Conservation (phyloP, 2,888 invertebrate genomes). For the Epinotia ramella region DNA sequence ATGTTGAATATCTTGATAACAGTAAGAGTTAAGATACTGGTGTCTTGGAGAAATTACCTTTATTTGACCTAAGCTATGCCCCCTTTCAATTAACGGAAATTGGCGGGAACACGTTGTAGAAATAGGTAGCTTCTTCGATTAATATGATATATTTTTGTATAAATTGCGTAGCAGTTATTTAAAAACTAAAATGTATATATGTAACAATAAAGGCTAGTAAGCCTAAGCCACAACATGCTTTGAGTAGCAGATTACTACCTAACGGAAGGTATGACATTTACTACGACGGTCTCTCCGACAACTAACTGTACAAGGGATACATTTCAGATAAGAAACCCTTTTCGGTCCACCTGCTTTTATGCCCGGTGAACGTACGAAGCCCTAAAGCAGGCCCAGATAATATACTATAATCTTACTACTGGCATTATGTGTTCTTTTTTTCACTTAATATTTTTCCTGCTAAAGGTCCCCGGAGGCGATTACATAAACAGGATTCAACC, state of each 20-base stretch:
- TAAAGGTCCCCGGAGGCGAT: conserved; percentile 83
- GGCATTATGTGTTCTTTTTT: conserved; percentile 79
- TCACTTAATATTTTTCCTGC: conserved; percentile 83
- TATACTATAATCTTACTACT: conserved; percentile 73
- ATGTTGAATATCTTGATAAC: too few relatives aligned
- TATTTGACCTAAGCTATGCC: too few relatives aligned
- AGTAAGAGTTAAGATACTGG: too few relatives aligned
- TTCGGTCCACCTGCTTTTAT: conserved; percentile 44
- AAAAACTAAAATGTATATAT: too few relatives aligned
- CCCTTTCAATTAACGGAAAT: too few relatives aligned
- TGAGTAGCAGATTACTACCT: conserved; percentile 23
- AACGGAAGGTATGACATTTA: conserved; percentile 36
- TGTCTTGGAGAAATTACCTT: too few relatives aligned
- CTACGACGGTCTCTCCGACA: conserved; percentile 25
- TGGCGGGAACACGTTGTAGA: too few relatives aligned
- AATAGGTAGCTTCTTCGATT: too few relatives aligned
- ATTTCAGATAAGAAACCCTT: conserved; percentile 45
- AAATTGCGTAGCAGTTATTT: too few relatives aligned
- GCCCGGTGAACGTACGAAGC: conserved; percentile 28
- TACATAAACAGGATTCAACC: conserved; percentile 85
- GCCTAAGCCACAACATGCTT: not conserved
- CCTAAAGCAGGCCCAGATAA: conserved; percentile 35
- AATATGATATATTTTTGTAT: too few relatives aligned
- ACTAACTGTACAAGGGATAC: conserved; percentile 21
- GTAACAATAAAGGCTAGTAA: not conserved